Percentiles rank a stretch among this genome's conserved stretches.
These are phyloP conservation scores for Lophotis ruficrista DNA, from an alignment of 2,113 vertebrate genomes.

Conservation along the genomic window DNA sequence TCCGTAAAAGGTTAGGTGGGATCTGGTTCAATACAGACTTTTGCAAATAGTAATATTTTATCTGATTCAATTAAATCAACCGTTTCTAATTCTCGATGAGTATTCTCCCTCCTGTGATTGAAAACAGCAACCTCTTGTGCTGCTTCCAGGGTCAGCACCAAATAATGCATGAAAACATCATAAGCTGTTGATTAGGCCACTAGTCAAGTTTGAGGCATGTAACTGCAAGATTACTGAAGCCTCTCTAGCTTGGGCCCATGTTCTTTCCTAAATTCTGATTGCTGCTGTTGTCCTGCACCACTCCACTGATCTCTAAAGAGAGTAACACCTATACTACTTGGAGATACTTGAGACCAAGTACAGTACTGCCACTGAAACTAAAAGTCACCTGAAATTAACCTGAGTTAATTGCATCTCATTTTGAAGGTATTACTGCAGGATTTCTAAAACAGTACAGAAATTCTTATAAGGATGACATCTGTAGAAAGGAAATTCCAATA, in stretches of 20 bases:
- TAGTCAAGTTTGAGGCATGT: not conserved
- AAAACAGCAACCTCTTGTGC: not conserved
- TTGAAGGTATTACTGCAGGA: not conserved
- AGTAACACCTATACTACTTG: not conserved
- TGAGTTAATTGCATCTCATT: not conserved
- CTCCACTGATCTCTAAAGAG: not conserved
- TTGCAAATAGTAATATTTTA: not conserved
- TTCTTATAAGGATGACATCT: not conserved
- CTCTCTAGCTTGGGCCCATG: not conserved
- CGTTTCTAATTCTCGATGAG: not conserved
- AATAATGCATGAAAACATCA: not conserved
- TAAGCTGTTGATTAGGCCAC: not conserved
- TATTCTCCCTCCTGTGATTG: not conserved
- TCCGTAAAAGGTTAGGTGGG: not conserved
- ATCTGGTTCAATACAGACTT: not conserved
- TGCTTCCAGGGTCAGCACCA: not conserved
- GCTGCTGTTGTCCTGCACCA: not conserved
- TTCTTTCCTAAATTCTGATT: not conserved
- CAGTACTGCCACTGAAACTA: not conserved
- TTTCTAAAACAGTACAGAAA: not conserved
- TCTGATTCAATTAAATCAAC: not conserved
- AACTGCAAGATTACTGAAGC: not conserved
- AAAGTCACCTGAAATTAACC: not conserved
- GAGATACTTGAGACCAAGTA: not conserved
- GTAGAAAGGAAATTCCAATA: not conserved